A percentile compares a stretch with the other conserved stretches of the same genome.
These are phyloP conservation scores for Hermodice carunculata DNA, from an alignment of 2,888 invertebrate species.

Conservation along the genomic window DNA sequence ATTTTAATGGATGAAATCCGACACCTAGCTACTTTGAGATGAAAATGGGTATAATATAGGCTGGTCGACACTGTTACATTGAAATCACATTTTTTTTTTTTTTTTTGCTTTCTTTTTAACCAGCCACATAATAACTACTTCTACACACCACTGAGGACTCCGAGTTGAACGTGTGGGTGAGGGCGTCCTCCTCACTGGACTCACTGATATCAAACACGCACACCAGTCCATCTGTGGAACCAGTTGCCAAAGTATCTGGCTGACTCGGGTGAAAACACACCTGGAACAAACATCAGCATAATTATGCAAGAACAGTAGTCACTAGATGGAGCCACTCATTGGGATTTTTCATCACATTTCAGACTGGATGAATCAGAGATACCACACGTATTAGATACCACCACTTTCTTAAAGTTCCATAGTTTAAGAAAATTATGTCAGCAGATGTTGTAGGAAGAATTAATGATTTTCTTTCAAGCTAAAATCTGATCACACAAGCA, in stretches of 20 bases:
- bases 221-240: constrained; percentile 86
- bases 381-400: no score
- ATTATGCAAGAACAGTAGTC: not conserved
- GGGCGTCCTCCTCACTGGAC: constrained; percentile 83
- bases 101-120: no score
- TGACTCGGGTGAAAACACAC: constrained; percentile 81
- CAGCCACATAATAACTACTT: no score
- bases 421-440: not conserved
- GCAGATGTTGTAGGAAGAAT: no score
- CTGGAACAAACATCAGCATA: not conserved
- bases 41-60: no score
- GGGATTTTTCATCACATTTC: not conserved
- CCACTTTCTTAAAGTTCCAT: not conserved
- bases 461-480: no score
- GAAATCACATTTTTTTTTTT: no score
- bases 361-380: no score
- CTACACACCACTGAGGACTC: constrained; percentile 80
- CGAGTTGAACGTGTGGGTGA: constrained; percentile 82
- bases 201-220: constrained; percentile 86
- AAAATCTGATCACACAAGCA: no score
- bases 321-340: not conserved
- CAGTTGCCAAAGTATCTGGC: constrained; percentile 79
- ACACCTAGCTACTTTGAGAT: no score
- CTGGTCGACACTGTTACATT: no score
- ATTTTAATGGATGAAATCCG: no score